Evolutionary conservation across 2,113 vertebrate species (phyloP), one percentile per base, ranked within the genome.

Genomic region (Spea bombifrons): DNA sequence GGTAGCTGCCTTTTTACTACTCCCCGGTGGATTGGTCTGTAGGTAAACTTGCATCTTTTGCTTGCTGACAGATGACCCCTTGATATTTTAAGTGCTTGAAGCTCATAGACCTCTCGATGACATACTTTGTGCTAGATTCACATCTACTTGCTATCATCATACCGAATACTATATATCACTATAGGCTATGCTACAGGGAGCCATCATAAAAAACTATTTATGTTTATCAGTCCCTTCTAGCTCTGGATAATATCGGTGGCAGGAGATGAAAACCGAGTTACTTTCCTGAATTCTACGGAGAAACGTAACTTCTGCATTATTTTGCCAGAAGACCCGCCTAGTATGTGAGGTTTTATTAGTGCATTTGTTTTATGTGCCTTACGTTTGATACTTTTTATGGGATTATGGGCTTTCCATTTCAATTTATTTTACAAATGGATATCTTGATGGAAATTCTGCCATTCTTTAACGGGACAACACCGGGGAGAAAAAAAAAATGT

Each of bases 11-110:
- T 83, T 79, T 80, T 88, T 85, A 86, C 86, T 83, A 66, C 72
- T 89, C 87, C 83, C 86, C 81, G 83, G 86, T 84, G 88, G 83
- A 88, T 86, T 77, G 0, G 3, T 83, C 84, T 85, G 86, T 88
- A 89, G 89, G 86, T 81, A 89, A 88, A 85, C 76, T 83, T 81
- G 87, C 84, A 87, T 87, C 80, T 79, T 86, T 84, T 86, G 83
- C 87, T 89, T 87, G 87, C 84, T 82, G 86, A 88, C 83, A 87
- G 88, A 84, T 87, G 87, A 89, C 83, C 88, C 81, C 84, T 85
- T 85, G 80, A 85, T 87, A 85, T 85, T 87, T 85, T 80, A 81
- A 86, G 78, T 71, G 75, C 84, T 89, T 86, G 83, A 85, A 82
- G 83, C 84, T 86, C 84, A 84, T 83, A 89, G 81, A 86, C 86